Evolutionary conservation across 2,888 invertebrate species (phyloP), one percentile per base, ranked within the genome.

Genomic region (Temnothorax unifasciatus): DNA sequence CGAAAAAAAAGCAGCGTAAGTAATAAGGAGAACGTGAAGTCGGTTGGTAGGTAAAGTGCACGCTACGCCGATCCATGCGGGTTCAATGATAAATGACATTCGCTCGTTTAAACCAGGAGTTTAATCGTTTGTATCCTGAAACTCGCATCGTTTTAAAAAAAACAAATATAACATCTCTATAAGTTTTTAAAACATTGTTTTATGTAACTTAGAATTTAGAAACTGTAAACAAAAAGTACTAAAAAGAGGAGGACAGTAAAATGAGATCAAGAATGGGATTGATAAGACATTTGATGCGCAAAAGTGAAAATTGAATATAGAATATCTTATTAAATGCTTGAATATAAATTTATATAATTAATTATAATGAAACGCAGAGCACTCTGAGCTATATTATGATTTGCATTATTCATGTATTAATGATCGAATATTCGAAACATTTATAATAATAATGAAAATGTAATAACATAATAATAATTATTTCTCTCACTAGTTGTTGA

Each of bases 21-120:
- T 61, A 68, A 77, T 38, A 69, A 11, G 50, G 38, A 54, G 81
- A 41, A 68, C 69, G 83, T 85, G 68, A 87, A 86, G 86, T 85
- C 89, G 82, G 89, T 85, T 87, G 87, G 84, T 87, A 76, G 87
- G 86, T 86, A 81, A 89, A 86, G 87, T 74, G 73, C 83, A 79
- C 63, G 64, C 21, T 59, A 69, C 52, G 66, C 44, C 64, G 64
- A 66, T 74, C 61, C 50, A 75, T 61, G 68, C 71, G 82, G 57
- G 82, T 57, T 71, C 71, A 81, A 61, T 87, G 89, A 87, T 89
- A 85, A 85, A 89, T 82, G 82, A 68, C 25, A 81, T 50, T 86
- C 63, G 76, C 54, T 52, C 38, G 71, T 41, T 71, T 29, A 66
- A 79, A 29, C 15, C 15, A 34, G 18, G 34, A 79, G 8, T 25